Conservation (phyloP, 2,888 invertebrate genomes). For the Brachylomia viminalis region DNA sequence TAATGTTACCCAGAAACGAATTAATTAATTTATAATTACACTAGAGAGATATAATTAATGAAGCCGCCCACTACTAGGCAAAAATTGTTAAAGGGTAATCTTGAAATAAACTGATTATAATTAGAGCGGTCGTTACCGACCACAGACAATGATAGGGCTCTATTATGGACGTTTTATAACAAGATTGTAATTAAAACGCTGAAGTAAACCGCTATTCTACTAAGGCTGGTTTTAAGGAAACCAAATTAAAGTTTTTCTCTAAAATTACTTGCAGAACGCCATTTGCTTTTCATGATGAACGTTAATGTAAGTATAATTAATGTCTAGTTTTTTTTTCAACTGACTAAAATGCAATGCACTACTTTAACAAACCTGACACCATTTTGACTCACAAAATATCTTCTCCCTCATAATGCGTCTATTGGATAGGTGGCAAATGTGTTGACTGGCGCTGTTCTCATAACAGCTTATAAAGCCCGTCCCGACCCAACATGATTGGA, state of each 20-base stretch:
- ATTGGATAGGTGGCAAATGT: background rate
- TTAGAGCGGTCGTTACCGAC: slow-evolving; percentile 11
- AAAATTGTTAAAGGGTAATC: slow-evolving; percentile 4
- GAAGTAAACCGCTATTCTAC: slow-evolving; percentile 6
- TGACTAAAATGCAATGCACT: too few species aligned
- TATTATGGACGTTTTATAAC: slow-evolving; percentile 13
- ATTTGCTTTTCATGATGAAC: background rate
- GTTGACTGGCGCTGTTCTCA: background rate
- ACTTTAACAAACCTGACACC: background rate
- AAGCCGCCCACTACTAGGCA: background rate
- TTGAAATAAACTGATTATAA: slow-evolving; percentile 22
- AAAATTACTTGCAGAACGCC: background rate
- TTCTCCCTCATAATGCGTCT: background rate
- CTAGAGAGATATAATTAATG: background rate
- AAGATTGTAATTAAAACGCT: slow-evolving; percentile 19
- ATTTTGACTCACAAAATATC: background rate
- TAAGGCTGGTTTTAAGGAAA: background rate
- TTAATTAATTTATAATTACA: background rate
- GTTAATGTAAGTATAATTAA: background rate
- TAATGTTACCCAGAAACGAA: background rate
- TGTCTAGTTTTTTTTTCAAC: background rate
- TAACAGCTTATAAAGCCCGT: background rate
- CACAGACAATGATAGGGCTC: slow-evolving; percentile 6
- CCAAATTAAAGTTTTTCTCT: background rate
- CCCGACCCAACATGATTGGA: background rate